Percentiles rank a stretch among this genome's conserved stretches.
phyloP scores from a whole-genome alignment of 2,113 vertebrate species.

The Vimba vimba region DNA sequence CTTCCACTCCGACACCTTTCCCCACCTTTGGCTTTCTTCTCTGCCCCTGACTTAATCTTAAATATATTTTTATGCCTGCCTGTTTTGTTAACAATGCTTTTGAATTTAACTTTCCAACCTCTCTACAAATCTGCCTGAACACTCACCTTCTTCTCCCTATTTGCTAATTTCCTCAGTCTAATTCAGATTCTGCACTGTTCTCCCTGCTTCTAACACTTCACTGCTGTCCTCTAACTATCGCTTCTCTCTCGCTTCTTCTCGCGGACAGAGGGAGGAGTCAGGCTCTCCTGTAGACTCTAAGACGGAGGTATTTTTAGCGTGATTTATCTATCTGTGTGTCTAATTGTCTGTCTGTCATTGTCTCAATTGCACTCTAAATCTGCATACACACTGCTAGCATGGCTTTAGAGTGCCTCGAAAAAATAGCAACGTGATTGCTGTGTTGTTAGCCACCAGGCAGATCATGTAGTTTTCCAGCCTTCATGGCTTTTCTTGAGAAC shows the following conservation, averaged over 20 bases:
- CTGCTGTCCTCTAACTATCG: constrained; percentile 53
- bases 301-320: constrained; percentile 78
- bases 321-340: constrained; percentile 47
- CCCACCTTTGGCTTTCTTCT: constrained; percentile 26
- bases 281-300: constrained; percentile 76
- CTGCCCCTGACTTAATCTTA: constrained; percentile 12
- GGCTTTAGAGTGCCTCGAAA: constrained; percentile 32
- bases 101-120: not conserved
- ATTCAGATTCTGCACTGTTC: constrained; percentile 50
- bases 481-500: constrained; percentile 24
- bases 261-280: constrained; percentile 75
- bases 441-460: constrained; percentile 27
- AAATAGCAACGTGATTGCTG: not conserved
- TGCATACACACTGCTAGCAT: constrained; percentile 24
- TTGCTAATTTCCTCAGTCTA: constrained; percentile 59
- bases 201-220: constrained; percentile 52
- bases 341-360: constrained; percentile 43
- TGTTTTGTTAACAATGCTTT: constrained; percentile 43
- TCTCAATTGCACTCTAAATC: constrained; percentile 26
- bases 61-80: constrained; percentile 35
- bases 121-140: constrained; percentile 34
- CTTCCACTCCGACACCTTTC: constrained; percentile 24
- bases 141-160: constrained; percentile 44
- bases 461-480: constrained; percentile 25
- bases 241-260: constrained; percentile 52